Percentiles rank a stretch among this genome's conserved stretches.
phyloP scores from a whole-genome alignment of 1,140 invertebrate species.

The Fragariocoptes setiger region DNA sequence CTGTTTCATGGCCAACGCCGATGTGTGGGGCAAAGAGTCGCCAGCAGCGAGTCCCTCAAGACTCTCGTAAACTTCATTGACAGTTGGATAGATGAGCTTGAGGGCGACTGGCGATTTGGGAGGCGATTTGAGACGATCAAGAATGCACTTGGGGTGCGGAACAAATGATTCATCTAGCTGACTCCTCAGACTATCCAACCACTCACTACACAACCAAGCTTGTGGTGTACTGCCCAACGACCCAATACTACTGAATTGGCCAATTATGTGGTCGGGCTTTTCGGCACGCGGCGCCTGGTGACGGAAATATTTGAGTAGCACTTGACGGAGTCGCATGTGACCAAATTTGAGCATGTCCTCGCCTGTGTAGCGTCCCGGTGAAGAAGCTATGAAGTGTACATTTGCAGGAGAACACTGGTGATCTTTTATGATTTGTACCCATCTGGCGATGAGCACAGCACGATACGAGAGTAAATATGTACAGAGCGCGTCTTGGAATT shows the following conservation, averaged over 20 bases:
- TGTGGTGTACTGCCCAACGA: slow-evolving; percentile 36
- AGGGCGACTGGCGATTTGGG: no score
- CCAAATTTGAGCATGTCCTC: slow-evolving; percentile 26
- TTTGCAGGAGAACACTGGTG: slow-evolving; percentile 47
- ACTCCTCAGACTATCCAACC: slow-evolving; percentile 28
- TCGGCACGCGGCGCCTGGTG: slow-evolving; percentile 29
- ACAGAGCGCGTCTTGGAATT: slow-evolving; percentile 53
- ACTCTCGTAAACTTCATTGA: slow-evolving; percentile 42
- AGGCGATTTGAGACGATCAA: no score
- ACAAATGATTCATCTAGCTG: no score
- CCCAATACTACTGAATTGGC: slow-evolving; percentile 68
- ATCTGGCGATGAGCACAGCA: slow-evolving; percentile 28
- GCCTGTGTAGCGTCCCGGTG: slow-evolving; percentile 40
- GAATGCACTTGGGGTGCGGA: no score
- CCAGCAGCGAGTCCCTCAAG: slow-evolving; percentile 51
- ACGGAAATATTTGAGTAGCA: slow-evolving; percentile 19
- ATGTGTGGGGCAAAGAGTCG: slow-evolving; percentile 57
- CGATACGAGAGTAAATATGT: slow-evolving; percentile 45
- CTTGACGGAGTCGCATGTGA: slow-evolving; percentile 28
- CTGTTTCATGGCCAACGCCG: slow-evolving; percentile 45
- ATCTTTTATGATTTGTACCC: slow-evolving; percentile 34
- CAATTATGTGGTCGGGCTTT: no score
- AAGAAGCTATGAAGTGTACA: slow-evolving; percentile 49
- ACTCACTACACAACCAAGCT: slow-evolving; percentile 33
- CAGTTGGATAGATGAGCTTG: slow-evolving; percentile 29